Percentiles rank a stretch among this genome's conserved stretches.
These are phyloP conservation scores for Opisthograptis luteolata DNA, from an alignment of 2,888 invertebrate genomes.

Conservation along the genomic window DNA sequence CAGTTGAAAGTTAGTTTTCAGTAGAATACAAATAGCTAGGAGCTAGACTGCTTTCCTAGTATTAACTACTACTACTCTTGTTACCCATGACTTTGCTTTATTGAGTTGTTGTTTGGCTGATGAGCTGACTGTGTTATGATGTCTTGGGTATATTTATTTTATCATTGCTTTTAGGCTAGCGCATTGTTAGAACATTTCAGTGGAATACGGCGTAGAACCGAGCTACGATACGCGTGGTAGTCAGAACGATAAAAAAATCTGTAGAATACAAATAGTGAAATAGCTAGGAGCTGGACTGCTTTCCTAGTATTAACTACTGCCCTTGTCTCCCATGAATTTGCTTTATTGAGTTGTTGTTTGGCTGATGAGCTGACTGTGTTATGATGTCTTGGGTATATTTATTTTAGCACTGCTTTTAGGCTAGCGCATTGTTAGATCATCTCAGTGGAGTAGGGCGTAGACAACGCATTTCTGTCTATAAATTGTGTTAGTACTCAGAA, in stretches of 20 bases:
- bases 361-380: not conserved
- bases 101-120: conserved; percentile 40
- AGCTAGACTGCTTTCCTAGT: conserved; percentile 28
- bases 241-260: too few relatives aligned
- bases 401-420: not conserved
- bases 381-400: not conserved
- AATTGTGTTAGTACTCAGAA: too few relatives aligned
- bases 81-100: conserved; percentile 27
- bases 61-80: conserved; percentile 31
- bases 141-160: not conserved
- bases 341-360: conserved; percentile 43
- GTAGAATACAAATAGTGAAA: too few relatives aligned
- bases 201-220: not conserved
- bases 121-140: not conserved
- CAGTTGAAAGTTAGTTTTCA: conserved; percentile 63
- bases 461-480: too few relatives aligned
- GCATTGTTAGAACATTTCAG: not conserved
- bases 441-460: not conserved
- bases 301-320: conserved; percentile 30
- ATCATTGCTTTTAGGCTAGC: not conserved
- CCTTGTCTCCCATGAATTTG: conserved; percentile 21
- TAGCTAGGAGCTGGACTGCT: conserved; percentile 39
- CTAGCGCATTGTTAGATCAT: not conserved
- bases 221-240: not conserved
- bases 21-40: conserved; percentile 51